Conservation (phyloP, 2,113 vertebrate genomes). For the Zosterops pallidus region DNA sequence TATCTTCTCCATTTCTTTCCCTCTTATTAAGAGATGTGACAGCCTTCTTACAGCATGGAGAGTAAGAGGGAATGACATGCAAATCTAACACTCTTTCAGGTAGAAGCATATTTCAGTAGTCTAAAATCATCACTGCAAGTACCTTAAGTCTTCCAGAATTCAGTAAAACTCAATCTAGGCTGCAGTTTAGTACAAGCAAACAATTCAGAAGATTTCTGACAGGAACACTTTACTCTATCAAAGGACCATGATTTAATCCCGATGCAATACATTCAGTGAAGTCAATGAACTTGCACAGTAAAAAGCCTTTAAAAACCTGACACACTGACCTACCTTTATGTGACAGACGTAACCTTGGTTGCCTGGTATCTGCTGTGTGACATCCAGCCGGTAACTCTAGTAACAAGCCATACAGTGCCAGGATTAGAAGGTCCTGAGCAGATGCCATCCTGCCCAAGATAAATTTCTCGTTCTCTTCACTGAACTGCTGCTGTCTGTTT, state of each 20-base stretch:
- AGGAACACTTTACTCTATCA: background rate
- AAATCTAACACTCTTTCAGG: conserved; percentile 21
- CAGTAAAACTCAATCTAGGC: background rate
- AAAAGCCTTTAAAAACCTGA: conserved; percentile 20
- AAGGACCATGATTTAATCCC: background rate
- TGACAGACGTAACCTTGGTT: conserved; percentile 82
- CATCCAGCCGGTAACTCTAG: conserved; percentile 57
- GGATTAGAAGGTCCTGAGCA: conserved; percentile 38
- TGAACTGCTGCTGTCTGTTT: background rate
- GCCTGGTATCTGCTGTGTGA: conserved; percentile 63
- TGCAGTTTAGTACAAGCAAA: background rate
- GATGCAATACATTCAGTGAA: background rate
- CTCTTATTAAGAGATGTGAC: background rate
- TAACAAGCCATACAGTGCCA: conserved; percentile 61
- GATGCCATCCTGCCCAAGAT: conserved; percentile 67
- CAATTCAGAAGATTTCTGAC: background rate
- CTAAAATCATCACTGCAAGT: background rate
- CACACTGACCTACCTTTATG: conserved; percentile 83
- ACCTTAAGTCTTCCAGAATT: background rate
- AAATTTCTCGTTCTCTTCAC: conserved; percentile 34
- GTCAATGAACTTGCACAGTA: background rate
- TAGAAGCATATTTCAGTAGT: background rate
- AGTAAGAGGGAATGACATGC: background rate
- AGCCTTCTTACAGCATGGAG: background rate
- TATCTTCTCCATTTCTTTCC: background rate